Conservation (phyloP, 2,797 vertebrate species). For the Pagetopsis macropterus region DNA sequence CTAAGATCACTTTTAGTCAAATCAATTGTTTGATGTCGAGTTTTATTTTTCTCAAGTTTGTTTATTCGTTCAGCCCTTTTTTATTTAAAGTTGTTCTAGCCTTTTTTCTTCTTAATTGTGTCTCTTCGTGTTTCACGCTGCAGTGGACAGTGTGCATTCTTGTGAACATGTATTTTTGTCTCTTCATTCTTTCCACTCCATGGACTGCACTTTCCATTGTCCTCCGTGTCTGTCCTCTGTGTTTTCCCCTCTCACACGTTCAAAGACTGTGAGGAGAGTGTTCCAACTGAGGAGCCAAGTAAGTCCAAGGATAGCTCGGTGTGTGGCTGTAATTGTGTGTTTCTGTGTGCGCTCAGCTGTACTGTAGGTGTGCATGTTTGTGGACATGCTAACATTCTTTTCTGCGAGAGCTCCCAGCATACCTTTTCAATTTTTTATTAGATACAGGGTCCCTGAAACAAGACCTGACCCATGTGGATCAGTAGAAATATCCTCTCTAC, state of each 20-base stretch:
- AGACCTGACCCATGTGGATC: slow-evolving; percentile 51
- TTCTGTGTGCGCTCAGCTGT: slow-evolving; percentile 34
- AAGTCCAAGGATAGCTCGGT: slow-evolving; percentile 73
- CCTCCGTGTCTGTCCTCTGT: slow-evolving; percentile 34
- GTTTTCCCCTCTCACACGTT: slow-evolving; percentile 48
- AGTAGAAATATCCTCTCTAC: slow-evolving; percentile 43
- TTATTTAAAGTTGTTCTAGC: not conserved
- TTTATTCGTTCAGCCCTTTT: slow-evolving; percentile 2
- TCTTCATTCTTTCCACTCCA: slow-evolving; percentile 36
- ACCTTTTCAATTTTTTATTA: slow-evolving; percentile 70
- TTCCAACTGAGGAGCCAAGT: slow-evolving; percentile 77
- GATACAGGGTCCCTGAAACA: slow-evolving; percentile 56
- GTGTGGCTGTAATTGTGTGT: slow-evolving; percentile 60
- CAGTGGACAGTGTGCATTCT: slow-evolving; percentile 8
- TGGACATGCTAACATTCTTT: slow-evolving; percentile 49
- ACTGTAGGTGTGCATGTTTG: slow-evolving; percentile 56
- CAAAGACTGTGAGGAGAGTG: slow-evolving; percentile 83
- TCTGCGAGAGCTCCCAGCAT: slow-evolving; percentile 51
- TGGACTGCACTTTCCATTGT: slow-evolving; percentile 34
- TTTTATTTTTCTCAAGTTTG: not conserved
- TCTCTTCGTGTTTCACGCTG: slow-evolving; percentile 29
- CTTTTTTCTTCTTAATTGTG: slow-evolving; percentile 1
- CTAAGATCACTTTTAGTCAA: not conserved
- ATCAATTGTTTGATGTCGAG: not conserved
- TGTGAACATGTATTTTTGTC: slow-evolving; percentile 31